These are phyloP conservation scores for Colius striatus DNA, from an alignment of 2,113 vertebrate genomes.

Conservation along the genomic window DNA sequence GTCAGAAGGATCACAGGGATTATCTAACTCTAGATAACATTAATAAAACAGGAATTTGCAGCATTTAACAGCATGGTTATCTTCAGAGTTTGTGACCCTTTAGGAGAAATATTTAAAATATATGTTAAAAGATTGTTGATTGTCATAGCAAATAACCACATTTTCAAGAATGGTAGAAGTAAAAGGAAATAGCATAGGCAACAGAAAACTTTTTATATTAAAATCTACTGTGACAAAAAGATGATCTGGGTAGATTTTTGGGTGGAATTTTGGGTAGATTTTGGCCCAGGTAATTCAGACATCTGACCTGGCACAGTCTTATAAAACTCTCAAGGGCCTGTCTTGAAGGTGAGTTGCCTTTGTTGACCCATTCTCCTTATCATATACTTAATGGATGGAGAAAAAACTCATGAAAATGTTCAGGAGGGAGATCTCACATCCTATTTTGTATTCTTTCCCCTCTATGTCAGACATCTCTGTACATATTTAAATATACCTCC, in stretches of 20 bases:
- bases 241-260: no score
- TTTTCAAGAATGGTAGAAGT: not conserved
- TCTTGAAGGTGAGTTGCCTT: not conserved
- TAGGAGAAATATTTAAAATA: not conserved
- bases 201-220: not conserved
- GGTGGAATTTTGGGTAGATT: not conserved
- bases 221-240: not conserved
- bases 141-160: not conserved
- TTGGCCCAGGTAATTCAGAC: not conserved
- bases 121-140: not conserved
- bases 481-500: not conserved
- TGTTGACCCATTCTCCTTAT: not conserved
- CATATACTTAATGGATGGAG: not conserved
- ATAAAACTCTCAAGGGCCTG: not conserved
- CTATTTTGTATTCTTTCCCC: not conserved
- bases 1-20: not conserved
- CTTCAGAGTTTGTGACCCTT: not conserved
- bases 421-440: not conserved
- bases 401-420: not conserved
- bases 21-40: slow-evolving; percentile 20
- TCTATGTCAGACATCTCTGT: not conserved
- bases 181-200: not conserved
- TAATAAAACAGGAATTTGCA: slow-evolving; percentile 13
- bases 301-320: not conserved
- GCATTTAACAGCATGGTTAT: not conserved